Evolutionary conservation across 2,113 vertebrate genomes (phyloP), one percentile per base, ranked within the genome.

Genomic region (Phasianus colchicus): DNA sequence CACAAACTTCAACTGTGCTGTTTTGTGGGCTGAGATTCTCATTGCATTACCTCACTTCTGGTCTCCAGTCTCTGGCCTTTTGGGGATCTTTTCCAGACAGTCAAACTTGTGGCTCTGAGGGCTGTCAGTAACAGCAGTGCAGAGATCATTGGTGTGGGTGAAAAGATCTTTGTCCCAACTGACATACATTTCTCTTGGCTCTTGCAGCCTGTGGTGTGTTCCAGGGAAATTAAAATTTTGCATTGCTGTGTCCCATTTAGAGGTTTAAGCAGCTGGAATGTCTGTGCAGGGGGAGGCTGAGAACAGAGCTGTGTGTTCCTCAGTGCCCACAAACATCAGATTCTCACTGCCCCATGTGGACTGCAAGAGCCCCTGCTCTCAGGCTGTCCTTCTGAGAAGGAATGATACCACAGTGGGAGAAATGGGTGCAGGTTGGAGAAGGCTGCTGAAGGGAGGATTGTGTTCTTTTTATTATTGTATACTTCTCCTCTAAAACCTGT

Each of bases 161-260:
- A 17, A 42, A 45, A 61, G 36, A 12, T 20, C 38, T 47, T 42
- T 34, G 40, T 64, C 25, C 47, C 54, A 58, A 0, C 34, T 63
- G 42, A 45, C 1, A 0, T 54, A n/a, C 11, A 32, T 32, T 32
- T 10, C 21, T 74, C 0, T 0, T 21, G 43, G 36, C 32, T 0
- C 0, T 5, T 13, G 27, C 19, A 0, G 13, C 22, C 15, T 36
- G 2, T 4, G 1, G n/a, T 47, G 14, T 11, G 6, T 42, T 11
- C 36, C n/a, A 13, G 63, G 13, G 43, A 30, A 16, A 27, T 8
- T 8, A 43, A 25, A 58, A 60, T 65, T 93, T 57, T 32, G 3
- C 18, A 9, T 47, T 69, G 21, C 54, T 72, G 43, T n/a, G 5
- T 20, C 17, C 69, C 6, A 1, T n/a, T n/a, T 57, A 6, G 21